Evolutionary conservation across 2,113 vertebrate genomes (phyloP).

Genomic region (Halichoerus grypus): DNA sequence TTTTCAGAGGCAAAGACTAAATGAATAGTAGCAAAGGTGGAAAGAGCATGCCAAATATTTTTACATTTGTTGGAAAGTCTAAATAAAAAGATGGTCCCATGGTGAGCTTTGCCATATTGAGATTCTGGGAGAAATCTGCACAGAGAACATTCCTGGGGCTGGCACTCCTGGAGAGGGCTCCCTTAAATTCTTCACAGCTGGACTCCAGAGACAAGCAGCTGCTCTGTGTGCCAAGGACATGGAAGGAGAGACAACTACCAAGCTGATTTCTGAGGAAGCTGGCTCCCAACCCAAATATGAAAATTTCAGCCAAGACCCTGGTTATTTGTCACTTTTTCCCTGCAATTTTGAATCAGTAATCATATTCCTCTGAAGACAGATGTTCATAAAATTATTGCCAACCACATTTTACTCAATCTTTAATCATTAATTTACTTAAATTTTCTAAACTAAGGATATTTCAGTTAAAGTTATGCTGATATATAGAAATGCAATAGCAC

Average conservation of each 20-base stretch:
- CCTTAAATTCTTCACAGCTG: slow-evolving; percentile 67
- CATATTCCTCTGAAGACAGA: slow-evolving; percentile 15
- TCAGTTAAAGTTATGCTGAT: neutral
- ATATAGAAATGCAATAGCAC: neutral
- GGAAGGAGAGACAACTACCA: slow-evolving; percentile 35
- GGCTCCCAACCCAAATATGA: slow-evolving; percentile 58
- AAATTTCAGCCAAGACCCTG: slow-evolving; percentile 56
- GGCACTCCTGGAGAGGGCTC: slow-evolving; percentile 20
- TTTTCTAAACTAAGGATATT: slow-evolving; percentile 28
- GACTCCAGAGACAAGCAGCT: slow-evolving; percentile 40
- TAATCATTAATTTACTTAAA: slow-evolving; percentile 42
- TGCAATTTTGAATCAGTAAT: slow-evolving; percentile 60
- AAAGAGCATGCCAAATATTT: slow-evolving; percentile 63
- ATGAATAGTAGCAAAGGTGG: slow-evolving; percentile 49
- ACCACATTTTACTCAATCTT: slow-evolving; percentile 13
- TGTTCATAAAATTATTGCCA: slow-evolving; percentile 49
- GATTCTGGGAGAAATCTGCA: slow-evolving; percentile 53
- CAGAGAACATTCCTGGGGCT: slow-evolving; percentile 50
- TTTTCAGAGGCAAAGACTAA: slow-evolving; percentile 54
- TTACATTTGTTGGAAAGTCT: slow-evolving; percentile 31
- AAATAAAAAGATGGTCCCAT: slow-evolving; percentile 51
- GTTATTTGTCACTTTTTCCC: slow-evolving; percentile 66
- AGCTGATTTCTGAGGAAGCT: slow-evolving; percentile 39
- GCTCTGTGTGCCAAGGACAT: slow-evolving; percentile 30
- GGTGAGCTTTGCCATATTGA: slow-evolving; percentile 18